Evolutionary conservation across 2,888 invertebrate genomes (phyloP), one percentile per base, ranked within the genome.

Genomic region (Eurois occulta): DNA sequence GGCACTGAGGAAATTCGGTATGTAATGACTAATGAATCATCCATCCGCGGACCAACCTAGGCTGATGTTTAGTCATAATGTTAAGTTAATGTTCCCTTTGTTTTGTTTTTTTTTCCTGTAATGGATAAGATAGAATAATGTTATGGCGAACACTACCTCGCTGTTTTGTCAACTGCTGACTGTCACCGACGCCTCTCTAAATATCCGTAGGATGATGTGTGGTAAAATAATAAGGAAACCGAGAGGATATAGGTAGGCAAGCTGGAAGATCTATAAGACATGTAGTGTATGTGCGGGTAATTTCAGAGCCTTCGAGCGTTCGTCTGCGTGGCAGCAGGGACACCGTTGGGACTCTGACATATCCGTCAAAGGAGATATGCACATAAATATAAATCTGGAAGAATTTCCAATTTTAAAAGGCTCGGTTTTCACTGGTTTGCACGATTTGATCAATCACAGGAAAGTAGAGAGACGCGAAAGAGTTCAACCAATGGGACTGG

Each of bases 91-190:
- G 24, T 18, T 72, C 18, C 38, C 41, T 55, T 74, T 72, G 32
- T 72, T 74, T 41, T 21, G 16, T 13, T 38, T 41, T 46, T 35
- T 38, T 68, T 48, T 70, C 28, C 48, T 28, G 72, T 70, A 52
- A 52, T 32, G 8, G 18, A 32, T 72, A 11, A 24, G 21, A 21
- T 46, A 35, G 55, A 21, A 35, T 41, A 35, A 75, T 60, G 28
- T 75, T 75, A 28, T 75, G 43, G 46, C 10, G 35, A 58, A 58
- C 75, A 58, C 18, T 32, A 13, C 48, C 5, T 7, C 28, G 28
- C 6, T 74, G 21, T 28, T 74, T 28, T 74, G n/a, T n/a, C 24
- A 55, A 73, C 32, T 74, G 10, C 10, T 35, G 21, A 38, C 28
- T 48, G 18, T 10, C 11, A 16, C 28, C 4, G 43, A 18, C 5